Percentiles rank a stretch among this genome's conserved stretches.
Conservation (phyloP, 1,140 invertebrate genomes). For the Asobara japonica region DNA sequence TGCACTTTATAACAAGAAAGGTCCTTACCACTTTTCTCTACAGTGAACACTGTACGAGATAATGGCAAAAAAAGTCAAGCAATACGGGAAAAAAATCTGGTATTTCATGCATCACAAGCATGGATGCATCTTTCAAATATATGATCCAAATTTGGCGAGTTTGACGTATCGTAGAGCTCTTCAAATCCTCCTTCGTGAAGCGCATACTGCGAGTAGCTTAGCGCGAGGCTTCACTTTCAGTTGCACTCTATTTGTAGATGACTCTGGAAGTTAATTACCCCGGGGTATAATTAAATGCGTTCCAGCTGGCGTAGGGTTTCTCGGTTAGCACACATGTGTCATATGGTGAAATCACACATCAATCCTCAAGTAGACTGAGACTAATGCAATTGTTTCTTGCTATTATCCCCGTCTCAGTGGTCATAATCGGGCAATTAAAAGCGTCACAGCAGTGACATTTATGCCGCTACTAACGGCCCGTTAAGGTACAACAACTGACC, state of each 20-base stretch:
- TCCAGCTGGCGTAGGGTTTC: background rate
- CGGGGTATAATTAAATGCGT: background rate
- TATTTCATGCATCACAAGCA: no score
- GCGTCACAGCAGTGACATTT: constrained; percentile 55
- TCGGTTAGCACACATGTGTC: background rate
- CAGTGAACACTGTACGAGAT: no score
- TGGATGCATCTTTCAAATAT: no score
- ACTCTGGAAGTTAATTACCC: background rate
- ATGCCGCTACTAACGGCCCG: constrained; percentile 59
- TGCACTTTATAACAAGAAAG: no score
- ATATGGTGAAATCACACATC: background rate
- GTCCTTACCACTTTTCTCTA: no score
- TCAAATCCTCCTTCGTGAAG: no score
- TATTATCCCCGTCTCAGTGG: background rate
- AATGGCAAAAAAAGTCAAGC: background rate
- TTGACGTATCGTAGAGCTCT: no score
- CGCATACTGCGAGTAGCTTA: no score
- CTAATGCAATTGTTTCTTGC: background rate
- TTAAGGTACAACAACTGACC: constrained; percentile 46
- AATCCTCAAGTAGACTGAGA: background rate
- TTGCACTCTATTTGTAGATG: no score
- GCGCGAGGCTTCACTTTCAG: no score
- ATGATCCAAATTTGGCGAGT: no score
- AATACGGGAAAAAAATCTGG: no score
- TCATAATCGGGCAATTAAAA: constrained; percentile 57